Conservation (phyloP, 2,797 vertebrate genomes). For the Scarus forsteni region DNA sequence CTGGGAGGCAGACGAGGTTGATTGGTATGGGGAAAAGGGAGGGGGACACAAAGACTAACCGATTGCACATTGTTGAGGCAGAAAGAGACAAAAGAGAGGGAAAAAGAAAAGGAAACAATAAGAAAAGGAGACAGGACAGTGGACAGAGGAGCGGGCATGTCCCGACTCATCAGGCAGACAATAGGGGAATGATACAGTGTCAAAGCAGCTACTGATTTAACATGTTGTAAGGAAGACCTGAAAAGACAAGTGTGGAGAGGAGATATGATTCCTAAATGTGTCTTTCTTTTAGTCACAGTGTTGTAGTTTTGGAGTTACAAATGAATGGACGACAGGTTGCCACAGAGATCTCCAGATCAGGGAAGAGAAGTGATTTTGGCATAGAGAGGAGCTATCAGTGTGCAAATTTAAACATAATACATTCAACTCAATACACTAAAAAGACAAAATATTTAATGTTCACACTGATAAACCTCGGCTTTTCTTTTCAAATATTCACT, state of each 20-base stretch:
- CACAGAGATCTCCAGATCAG: too few relatives aligned
- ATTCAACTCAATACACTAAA: too few relatives aligned
- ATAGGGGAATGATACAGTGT: conserved; percentile 60
- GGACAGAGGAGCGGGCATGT: conserved; percentile 50
- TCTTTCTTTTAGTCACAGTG: too few relatives aligned
- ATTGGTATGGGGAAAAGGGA: conserved; percentile 7
- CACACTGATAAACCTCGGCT: too few relatives aligned
- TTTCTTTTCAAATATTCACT: too few relatives aligned
- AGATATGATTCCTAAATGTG: background rate
- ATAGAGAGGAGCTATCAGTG: too few relatives aligned
- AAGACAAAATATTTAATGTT: too few relatives aligned
- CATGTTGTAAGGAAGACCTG: conserved; percentile 31
- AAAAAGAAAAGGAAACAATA: conserved; percentile 53
- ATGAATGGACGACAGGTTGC: too few relatives aligned
- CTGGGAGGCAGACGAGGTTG: conserved; percentile 22
- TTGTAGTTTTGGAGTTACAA: too few relatives aligned
- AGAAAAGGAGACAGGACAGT: conserved; percentile 40
- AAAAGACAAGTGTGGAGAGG: conserved; percentile 22
- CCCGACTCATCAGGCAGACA: conserved; percentile 63
- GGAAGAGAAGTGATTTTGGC: too few relatives aligned
- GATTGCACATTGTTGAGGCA: conserved; percentile 53
- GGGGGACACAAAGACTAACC: conserved; percentile 62
- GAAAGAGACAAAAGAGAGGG: conserved; percentile 63
- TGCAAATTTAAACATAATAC: too few relatives aligned
- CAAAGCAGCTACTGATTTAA: conserved; percentile 48